A percentile compares a stretch with the other conserved stretches of the same genome.
Evolutionary conservation across 2,888 invertebrate genomes (phyloP).

Genomic region (Scaptomyza parva): DNA sequence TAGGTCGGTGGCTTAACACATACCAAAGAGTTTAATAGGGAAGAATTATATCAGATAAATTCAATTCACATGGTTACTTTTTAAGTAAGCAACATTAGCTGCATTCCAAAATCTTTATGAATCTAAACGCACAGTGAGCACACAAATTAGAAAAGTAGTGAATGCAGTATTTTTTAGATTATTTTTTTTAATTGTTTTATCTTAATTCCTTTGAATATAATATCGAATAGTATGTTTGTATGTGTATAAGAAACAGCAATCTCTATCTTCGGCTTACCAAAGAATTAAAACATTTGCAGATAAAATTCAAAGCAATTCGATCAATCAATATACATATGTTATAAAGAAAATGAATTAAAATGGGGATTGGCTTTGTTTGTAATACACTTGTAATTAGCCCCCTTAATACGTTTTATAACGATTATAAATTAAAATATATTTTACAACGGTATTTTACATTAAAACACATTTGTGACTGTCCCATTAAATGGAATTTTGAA

Average conservation of each 20-base stretch:
- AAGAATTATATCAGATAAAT: conserved; percentile 1
- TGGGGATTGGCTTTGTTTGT: background rate
- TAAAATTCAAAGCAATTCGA: background rate
- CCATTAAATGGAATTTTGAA: conserved; percentile 47
- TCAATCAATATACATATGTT: background rate
- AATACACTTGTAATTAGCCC: background rate
- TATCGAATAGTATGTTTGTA: background rate
- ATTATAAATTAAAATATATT: background rate
- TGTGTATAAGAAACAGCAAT: conserved; percentile 6
- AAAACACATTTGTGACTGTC: conserved; percentile 42
- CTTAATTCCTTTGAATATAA: background rate
- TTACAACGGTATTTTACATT: conserved; percentile 16
- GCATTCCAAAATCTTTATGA: conserved; percentile 22
- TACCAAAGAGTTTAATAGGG: conserved; percentile 44
- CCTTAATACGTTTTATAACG: background rate
- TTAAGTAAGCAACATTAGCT: conserved; percentile 3
- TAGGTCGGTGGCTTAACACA: no score
- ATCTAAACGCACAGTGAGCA: background rate
- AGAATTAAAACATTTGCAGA: conserved; percentile 19
- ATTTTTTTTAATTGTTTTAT: background rate
- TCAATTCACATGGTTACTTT: conserved; percentile 12
- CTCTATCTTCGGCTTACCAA: conserved; percentile 13
- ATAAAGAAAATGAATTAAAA: background rate
- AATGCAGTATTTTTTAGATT: conserved; percentile 4
- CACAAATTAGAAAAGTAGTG: background rate